These are phyloP conservation scores for Xiphorhynchus elegans DNA, from an alignment of 2,113 vertebrate genomes.

Conservation along the genomic window DNA sequence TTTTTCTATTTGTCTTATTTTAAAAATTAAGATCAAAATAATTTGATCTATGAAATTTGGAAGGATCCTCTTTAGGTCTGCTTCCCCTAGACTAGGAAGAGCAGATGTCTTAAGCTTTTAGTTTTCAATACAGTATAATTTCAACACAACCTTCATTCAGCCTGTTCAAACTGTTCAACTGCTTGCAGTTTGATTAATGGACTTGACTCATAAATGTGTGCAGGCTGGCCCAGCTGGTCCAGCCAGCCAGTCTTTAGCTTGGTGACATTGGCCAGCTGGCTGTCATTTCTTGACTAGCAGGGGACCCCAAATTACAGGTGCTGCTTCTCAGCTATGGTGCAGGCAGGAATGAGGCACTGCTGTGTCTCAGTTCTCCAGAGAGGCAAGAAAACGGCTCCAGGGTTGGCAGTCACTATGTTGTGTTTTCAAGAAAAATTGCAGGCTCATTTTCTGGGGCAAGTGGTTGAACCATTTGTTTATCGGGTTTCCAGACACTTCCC, in stretches of 20 bases:
- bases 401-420: background rate
- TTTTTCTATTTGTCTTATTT: background rate
- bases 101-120: background rate
- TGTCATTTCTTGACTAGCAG: background rate
- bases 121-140: background rate
- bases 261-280: background rate
- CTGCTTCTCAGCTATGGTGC: background rate
- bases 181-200: background rate
- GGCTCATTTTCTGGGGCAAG: background rate
- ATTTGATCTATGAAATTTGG: background rate
- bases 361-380: background rate
- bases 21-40: background rate
- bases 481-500: background rate
- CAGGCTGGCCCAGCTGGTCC: background rate
- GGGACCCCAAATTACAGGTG: background rate
- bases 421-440: background rate
- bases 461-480: background rate
- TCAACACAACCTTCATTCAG: background rate
- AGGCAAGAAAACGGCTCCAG: background rate
- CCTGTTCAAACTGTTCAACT: background rate
- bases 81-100: background rate
- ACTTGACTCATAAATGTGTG: background rate
- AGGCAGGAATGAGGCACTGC: background rate
- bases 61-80: background rate
- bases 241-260: background rate